A percentile compares a stretch with the other conserved stretches of the same genome.
phyloP scores from a whole-genome alignment of 2,888 invertebrate species.

The Temnothorax unifasciatus region DNA sequence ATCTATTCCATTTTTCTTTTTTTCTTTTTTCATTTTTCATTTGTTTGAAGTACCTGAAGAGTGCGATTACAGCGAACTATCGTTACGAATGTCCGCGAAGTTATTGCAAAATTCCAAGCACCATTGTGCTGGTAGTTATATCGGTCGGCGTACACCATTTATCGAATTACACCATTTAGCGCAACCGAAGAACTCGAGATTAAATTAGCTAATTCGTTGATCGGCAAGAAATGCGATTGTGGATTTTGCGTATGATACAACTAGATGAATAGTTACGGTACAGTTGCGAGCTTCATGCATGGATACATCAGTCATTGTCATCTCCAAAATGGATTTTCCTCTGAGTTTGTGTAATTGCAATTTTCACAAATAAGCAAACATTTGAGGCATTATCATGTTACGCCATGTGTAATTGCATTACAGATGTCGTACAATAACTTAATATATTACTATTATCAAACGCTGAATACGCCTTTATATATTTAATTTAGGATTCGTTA shows the following conservation, averaged over 20 bases:
- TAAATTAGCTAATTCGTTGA: slow-evolving; percentile 42
- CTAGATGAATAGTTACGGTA: slow-evolving; percentile 27
- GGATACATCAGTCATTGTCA: slow-evolving; percentile 25
- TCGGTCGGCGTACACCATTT: background rate
- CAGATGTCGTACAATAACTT: background rate
- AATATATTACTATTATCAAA: background rate
- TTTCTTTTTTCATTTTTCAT: background rate
- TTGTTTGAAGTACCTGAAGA: background rate
- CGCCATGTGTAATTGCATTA: background rate
- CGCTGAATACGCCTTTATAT: too few relatives aligned
- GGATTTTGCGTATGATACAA: slow-evolving; percentile 19
- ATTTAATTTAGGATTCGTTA: background rate
- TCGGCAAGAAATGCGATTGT: slow-evolving; percentile 33
- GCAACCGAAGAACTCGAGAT: slow-evolving; percentile 28
- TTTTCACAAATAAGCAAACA: slow-evolving; percentile 25
- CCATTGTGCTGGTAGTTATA: background rate
- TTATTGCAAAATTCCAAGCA: slow-evolving; percentile 3
- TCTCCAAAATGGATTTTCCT: slow-evolving; percentile 20
- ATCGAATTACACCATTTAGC: slow-evolving; percentile 35
- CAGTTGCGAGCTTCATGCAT: slow-evolving; percentile 16
- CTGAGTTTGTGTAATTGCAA: slow-evolving; percentile 2
- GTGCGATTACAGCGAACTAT: background rate
- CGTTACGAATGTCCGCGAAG: background rate
- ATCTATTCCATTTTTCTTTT: background rate
- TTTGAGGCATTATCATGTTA: background rate